Base-by-base conservation (phyloP, 2,797 vertebrate genomes). In the Sebastiscus albofasciatus region DNA sequence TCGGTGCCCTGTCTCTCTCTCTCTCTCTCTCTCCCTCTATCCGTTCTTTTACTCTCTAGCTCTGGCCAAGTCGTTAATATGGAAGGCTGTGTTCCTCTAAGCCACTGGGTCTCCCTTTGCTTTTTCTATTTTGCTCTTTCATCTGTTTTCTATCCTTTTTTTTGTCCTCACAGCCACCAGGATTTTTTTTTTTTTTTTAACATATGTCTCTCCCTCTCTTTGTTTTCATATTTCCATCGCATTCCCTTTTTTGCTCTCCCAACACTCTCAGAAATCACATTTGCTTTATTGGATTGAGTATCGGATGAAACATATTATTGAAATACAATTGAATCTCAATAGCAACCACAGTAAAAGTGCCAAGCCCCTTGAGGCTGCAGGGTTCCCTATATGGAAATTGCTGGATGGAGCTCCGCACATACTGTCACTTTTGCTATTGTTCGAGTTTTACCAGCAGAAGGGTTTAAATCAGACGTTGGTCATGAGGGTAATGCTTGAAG, bases 61-160 rank as follows among this genome's bases (percentile, higher is more conserved):
- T 77, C 64, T 81, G 52, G 70, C 82, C 71, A 79, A 75, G 75
- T 87, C 77, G 70, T 87, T 87, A 88, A 86, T 79, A 87, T 90
- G 88, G 72, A 81, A 70, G 80, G 65, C 78, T 78, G 82, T 67
- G 73, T 72, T 86, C 73, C 56, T 76, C 75, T 79, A 49, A 87
- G 75, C 74, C 75, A 86, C 69, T 58, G 46, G 69, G 61, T 86
- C 82, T 82, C 67, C 59, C 36, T 78, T 79, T 81, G 59, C 74
- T 61, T 85, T 84, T 56, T 34, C 62, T 55, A 20, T 79, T 80
- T 78, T 59, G 24, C 31, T 67, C 75, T 64, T 78, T 83, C 27
- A 72, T 82, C 68, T 62, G 29, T 60, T 49, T 8, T 42, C 39
- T 72, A 9, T 74, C 33, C 22, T 24, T 66, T 67, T 36, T 69